Percentiles rank a stretch among this genome's conserved stretches.
Evolutionary conservation across 2,888 invertebrate species (phyloP).

Genomic region (Pheosia tremula): DNA sequence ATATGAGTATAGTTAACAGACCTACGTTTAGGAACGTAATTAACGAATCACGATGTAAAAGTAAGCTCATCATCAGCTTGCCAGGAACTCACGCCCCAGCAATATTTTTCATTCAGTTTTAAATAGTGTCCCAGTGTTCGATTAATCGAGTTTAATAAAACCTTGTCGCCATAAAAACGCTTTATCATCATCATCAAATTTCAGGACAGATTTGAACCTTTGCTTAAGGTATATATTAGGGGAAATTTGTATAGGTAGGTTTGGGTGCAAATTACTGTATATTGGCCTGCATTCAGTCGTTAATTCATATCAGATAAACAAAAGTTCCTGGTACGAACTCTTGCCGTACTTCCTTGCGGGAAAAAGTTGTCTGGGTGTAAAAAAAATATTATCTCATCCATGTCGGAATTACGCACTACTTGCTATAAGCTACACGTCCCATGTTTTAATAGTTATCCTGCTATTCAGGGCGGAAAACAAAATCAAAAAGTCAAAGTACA

Average conservation of each 20-base stretch:
- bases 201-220: conserved; percentile 43
- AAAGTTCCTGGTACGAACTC: conserved; percentile 20
- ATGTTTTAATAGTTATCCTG: too few relatives aligned
- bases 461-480: too few relatives aligned
- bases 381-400: too few relatives aligned
- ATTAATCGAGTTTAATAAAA: neutral
- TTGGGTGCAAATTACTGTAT: too few relatives aligned
- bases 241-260: conserved; percentile 10
- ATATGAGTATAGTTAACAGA: too few relatives aligned
- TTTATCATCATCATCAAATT: conserved; percentile 44
- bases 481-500: too few relatives aligned
- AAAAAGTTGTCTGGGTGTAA: too few relatives aligned
- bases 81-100: neutral
- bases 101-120: neutral
- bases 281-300: conserved; percentile 30
- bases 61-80: too few relatives aligned
- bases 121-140: neutral
- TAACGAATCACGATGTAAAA: neutral
- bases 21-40: neutral
- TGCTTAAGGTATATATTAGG: conserved; percentile 34
- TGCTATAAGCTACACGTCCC: too few relatives aligned
- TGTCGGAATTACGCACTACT: too few relatives aligned
- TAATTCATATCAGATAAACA: conserved; percentile 34
- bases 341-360: too few relatives aligned
- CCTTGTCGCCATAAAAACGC: conserved; percentile 27